These are phyloP conservation scores for Porites divaricata DNA, from an alignment of 92 coral and sea anemone species.

Conservation along the genomic window DNA sequence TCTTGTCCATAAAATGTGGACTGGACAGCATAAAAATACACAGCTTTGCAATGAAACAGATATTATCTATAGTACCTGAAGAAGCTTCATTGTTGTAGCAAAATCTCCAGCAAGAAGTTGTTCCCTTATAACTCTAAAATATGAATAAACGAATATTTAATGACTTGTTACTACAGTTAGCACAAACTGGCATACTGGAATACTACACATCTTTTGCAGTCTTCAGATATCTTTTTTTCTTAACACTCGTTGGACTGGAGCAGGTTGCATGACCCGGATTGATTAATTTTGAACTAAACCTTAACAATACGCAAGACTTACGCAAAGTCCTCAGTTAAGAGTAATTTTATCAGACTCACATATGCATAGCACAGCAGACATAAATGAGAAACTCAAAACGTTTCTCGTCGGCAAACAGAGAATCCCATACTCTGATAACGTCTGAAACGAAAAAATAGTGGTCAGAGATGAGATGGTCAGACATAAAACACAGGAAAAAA, in stretches of 20 bases:
- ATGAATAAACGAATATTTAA: neutral
- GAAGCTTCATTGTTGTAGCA: constrained; percentile 95
- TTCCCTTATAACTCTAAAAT: constrained; percentile 84
- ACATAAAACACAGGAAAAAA: no score
- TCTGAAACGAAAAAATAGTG: constrained; percentile 52
- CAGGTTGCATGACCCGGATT: no score
- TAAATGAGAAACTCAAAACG: constrained; percentile 94
- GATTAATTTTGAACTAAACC: no score
- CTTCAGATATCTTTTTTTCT: no score
- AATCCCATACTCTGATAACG: constrained; percentile 99
- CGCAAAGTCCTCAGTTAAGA: no score
- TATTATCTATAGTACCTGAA: constrained; percentile 63
- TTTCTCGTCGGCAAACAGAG: constrained; percentile 90
- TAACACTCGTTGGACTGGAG: no score
- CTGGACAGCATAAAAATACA: neutral
- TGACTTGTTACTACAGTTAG: neutral
- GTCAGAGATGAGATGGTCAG: neutral
- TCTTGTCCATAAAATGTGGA: no score
- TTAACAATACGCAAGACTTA: no score
- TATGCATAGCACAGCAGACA: constrained; percentile 98
- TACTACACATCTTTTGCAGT: no score
- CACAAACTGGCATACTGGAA: no score
- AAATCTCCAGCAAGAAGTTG: constrained; percentile 92
- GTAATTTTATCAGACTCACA: constrained; percentile 65
- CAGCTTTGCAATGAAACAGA: neutral